Conservation (phyloP, 2,797 vertebrate genomes). For the Nasua narica region DNA sequence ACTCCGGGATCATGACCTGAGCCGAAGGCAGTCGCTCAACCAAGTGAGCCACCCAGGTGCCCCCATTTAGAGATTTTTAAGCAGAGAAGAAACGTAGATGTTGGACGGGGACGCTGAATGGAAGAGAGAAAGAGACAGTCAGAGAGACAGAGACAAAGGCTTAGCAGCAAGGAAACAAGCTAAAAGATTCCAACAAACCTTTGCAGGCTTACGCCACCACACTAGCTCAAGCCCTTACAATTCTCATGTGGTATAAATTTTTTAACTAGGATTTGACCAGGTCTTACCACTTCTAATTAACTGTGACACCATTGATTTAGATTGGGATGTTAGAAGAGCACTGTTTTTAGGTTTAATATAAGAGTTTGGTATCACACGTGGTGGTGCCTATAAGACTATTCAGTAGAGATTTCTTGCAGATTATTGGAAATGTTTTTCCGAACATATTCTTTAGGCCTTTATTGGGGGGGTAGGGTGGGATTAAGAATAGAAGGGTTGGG, state of each 20-base stretch:
- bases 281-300: slow-evolving; percentile 4
- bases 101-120: neutral
- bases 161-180: neutral
- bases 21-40: too few species aligned
- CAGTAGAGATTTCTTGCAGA: neutral
- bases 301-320: neutral
- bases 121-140: neutral
- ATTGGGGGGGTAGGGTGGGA: neutral
- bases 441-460: neutral
- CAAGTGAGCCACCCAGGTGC: too few species aligned
- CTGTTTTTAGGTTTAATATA: neutral
- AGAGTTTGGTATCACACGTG: neutral
- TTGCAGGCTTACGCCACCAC: neutral
- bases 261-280: neutral
- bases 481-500: neutral
- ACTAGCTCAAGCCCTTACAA: neutral
- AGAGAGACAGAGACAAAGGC: neutral
- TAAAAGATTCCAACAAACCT: neutral
- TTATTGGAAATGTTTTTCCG: neutral
- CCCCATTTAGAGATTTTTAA: neutral
- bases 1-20: too few species aligned
- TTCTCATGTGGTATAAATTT: neutral
- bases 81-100: neutral
- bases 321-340: neutral
- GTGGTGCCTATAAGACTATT: neutral